Base-by-base conservation (phyloP, 2,888 invertebrate species). In the Aporophyla lueneburgensis region DNA sequence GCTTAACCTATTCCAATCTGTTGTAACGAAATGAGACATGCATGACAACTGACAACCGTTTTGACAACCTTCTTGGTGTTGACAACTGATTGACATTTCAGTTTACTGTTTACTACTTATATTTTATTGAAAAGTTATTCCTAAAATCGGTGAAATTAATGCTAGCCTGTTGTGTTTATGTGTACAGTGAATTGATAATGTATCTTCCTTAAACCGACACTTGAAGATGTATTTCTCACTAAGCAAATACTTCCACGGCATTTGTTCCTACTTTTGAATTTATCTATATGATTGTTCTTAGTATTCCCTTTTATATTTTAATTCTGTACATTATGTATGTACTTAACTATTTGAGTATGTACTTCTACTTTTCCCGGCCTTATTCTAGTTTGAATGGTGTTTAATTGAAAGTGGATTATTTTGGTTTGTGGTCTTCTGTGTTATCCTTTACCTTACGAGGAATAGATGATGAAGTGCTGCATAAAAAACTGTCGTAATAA, bases 271-370 rank as follows among this genome's bases (percentile, higher is more conserved):
- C 16, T 53, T 46, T 46, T 24, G 10, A 59, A 43, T 51, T 16
- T n/a, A 7, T 2, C 0, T 65, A 54, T 6, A 74, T 73, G 69
- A 43, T 79, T 51, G 19, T 74, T 24, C 46, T 56, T 16, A 69
- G 54, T 49, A 78, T 78, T 5, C 79, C 79, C 21, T 79, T 78
- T 69, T 79, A 51, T 51, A n/a, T 79, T 58, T 68, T 51, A 43
- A 75, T 69, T 58, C 43, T 78, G 49, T 78, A 56, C 27, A 78
- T 69, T 27, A 79, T 19, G n/a, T 76, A 70, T 16, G 71, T 75
- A n/a, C 54, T 69, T n/a, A 78, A 68, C 4, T 66, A 46, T 53
- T 16, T 77, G 46, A 49, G 53, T 33, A 78, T 40, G 54, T 75
- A 56, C 51, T 70, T 67, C 58, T 67, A 67, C 16, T 58, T 58